These are phyloP conservation scores for Drosophila cardini DNA, from an alignment of 1,140 invertebrate species.

Conservation along the genomic window DNA sequence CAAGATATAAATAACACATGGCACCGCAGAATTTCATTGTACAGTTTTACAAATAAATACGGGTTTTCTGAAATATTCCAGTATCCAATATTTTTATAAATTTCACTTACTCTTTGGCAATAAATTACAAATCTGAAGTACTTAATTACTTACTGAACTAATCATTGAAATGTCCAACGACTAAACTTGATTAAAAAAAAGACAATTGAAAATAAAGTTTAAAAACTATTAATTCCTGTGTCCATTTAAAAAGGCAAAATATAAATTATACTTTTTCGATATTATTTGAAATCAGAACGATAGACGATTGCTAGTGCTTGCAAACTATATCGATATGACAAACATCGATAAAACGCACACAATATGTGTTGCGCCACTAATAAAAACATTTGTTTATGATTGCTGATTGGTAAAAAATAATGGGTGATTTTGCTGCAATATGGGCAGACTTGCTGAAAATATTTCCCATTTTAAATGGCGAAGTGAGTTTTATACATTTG, in stretches of 20 bases:
- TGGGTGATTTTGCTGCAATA: slow-evolving; percentile 57
- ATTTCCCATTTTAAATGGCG: slow-evolving; percentile 65
- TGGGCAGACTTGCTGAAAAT: slow-evolving; percentile 64
- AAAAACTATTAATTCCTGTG: no score
- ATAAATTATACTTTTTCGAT: no score
- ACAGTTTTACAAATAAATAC: slow-evolving; percentile 42
- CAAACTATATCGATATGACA: neutral
- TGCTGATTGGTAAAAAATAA: slow-evolving; percentile 20
- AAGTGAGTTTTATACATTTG: slow-evolving; percentile 30
- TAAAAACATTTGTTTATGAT: slow-evolving; percentile 8
- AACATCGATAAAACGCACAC: neutral
- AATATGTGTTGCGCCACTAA: slow-evolving; percentile 1
- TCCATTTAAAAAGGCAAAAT: no score
- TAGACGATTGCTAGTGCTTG: neutral
- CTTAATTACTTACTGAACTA: no score
- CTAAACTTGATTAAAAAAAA: neutral
- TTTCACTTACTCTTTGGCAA: neutral
- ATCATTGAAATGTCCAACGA: no score
- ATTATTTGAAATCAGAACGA: no score
- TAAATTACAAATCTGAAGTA: neutral
- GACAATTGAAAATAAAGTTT: neutral
- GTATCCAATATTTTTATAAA: slow-evolving; percentile 3
- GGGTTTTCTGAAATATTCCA: slow-evolving; percentile 24
- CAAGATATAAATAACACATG: slow-evolving; percentile 20
- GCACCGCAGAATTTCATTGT: slow-evolving; percentile 36